phyloP scores from a whole-genome alignment of 2,797 vertebrate genomes.

The Botia kubotai region DNA sequence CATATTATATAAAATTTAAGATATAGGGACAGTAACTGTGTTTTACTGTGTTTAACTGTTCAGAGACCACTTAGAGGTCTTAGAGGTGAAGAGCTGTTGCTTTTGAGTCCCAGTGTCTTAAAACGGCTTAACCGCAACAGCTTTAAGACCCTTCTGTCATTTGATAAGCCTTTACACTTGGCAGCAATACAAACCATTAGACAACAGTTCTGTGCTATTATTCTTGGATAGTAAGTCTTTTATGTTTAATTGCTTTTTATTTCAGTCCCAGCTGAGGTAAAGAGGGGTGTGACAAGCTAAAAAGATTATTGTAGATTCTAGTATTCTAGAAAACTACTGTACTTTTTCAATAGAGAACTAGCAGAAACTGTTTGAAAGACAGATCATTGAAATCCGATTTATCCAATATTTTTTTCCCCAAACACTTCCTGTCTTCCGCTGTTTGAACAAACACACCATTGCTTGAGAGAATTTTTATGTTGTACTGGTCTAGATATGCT shows the following conservation, averaged over 20 bases:
- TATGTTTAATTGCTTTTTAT: constrained; percentile 21
- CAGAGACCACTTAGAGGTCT: too few relatives aligned
- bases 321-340: neutral
- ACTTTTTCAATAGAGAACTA: neutral
- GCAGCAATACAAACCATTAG: neutral
- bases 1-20: too few relatives aligned
- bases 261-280: neutral
- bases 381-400: neutral
- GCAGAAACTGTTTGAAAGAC: neutral
- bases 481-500: neutral
- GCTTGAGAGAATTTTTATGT: neutral
- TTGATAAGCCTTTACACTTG: neutral
- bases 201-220: constrained; percentile 13
- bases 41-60: too few relatives aligned
- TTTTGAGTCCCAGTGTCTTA: constrained; percentile 65
- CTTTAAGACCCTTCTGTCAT: constrained; percentile 36
- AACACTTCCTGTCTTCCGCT: neutral
- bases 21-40: too few relatives aligned
- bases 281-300: neutral
- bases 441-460: neutral
- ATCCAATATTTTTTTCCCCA: neutral
- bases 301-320: neutral
- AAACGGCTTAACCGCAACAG: constrained; percentile 59
- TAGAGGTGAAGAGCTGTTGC: constrained; percentile 48
- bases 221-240: constrained; percentile 6